Base-by-base conservation (phyloP, 2,888 invertebrate genomes). In the Rotaria sp. region DNA sequence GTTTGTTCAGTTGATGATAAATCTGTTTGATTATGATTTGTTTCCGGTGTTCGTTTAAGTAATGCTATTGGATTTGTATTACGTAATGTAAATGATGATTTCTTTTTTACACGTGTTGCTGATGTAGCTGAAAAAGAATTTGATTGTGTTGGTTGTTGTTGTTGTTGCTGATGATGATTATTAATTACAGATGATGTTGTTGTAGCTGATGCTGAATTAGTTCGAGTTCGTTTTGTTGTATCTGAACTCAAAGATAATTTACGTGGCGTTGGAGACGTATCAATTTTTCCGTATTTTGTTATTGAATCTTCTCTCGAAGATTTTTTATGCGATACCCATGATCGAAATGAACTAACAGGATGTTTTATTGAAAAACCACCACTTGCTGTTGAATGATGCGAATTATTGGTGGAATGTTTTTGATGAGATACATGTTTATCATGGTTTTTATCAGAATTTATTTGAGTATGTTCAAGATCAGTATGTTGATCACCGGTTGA, bases 1-100 rank as follows among this genome's bases (percentile, higher is more conserved):
- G 67, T 35, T 67, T 67, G 67, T 38, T 67, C 67, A 35, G 35
- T 67, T 67, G 67, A 67, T 35, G 67, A 35, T 67, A 35, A 7
- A 38, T 67, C 67, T 15, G 67, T 67, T 67, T 67, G 35, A 67
- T 67, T 67, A 67, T 59, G 59, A 75, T 45, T 41, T n/a, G 80
- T 45, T 26, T 80, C 80, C 15, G 80, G 45, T 10, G 80, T 45
- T 45, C 80, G 80, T 45, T 80, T 80, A 41, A 80, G 45, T 45
- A 80, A 45, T 80, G 80, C 24, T 26, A 80, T 80, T n/a, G 80
- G 80, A 80, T 80, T 80, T 41, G 80, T 45, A 80, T n/a, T 45
- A 45, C 80, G 80, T 45, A 80, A 80, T 80, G 80, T 21, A 38
- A 67, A 80, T n/a, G 45, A 80, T 80, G 41, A 45, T 80, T 80